phyloP scores from a whole-genome alignment of 2,888 invertebrate genomes.

The Andricus quercusramuli region DNA sequence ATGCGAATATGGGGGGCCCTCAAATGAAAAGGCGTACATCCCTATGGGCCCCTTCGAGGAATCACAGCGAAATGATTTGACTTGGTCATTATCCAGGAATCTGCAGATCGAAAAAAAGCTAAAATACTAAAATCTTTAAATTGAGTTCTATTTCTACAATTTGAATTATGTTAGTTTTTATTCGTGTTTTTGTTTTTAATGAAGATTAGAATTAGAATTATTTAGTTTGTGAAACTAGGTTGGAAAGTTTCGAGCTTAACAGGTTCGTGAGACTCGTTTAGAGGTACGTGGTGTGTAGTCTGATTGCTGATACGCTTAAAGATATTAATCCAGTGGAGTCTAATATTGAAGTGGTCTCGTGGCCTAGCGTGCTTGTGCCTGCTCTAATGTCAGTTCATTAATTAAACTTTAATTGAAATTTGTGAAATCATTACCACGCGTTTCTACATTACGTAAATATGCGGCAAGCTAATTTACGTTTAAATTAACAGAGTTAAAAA shows the following conservation, averaged over 20 bases:
- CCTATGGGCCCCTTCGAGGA: conserved; percentile 68
- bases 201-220: conserved; percentile 27
- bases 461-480: conserved; percentile 32
- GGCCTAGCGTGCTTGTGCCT: conserved; percentile 37
- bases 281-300: conserved; percentile 40
- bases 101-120: conserved; percentile 21
- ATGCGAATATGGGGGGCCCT: conserved; percentile 47
- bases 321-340: conserved; percentile 39
- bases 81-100: conserved; percentile 63
- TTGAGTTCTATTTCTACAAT: too few relatives aligned
- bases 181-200: conserved; percentile 5
- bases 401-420: conserved; percentile 42
- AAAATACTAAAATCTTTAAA: too few relatives aligned
- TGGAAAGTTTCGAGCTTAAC: conserved; percentile 40
- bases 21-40: conserved; percentile 76
- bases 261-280: conserved; percentile 41
- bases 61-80: conserved; percentile 59
- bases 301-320: conserved; percentile 41
- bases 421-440: conserved; percentile 39
- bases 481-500: conserved; percentile 30
- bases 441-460: conserved; percentile 29
- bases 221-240: conserved; percentile 37
- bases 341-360: conserved; percentile 36
- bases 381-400: conserved; percentile 35
- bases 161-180: neutral